These are phyloP conservation scores for Candoia aspera DNA, from an alignment of 2,113 vertebrate species.

Conservation along the genomic window DNA sequence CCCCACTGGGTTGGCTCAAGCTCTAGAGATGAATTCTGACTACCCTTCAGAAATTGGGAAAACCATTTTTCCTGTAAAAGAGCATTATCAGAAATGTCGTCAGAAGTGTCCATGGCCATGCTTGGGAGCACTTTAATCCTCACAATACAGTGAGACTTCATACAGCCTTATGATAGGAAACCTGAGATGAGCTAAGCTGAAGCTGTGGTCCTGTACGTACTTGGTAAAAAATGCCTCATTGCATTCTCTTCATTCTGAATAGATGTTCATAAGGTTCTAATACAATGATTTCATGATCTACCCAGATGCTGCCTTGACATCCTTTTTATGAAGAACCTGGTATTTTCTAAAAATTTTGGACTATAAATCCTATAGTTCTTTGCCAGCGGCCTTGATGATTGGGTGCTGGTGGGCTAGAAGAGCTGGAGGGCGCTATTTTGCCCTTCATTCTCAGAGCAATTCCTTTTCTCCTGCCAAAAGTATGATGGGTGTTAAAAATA, in stretches of 20 bases:
- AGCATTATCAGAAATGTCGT: constrained; percentile 30
- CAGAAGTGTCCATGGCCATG: not conserved
- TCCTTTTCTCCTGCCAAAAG: not conserved
- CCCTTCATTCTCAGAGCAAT: not conserved
- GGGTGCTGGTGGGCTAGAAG: not conserved
- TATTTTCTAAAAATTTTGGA: not conserved
- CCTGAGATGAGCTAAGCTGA: not conserved
- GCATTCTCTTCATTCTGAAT: not conserved
- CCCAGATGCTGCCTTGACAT: not conserved
- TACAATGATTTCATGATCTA: not conserved
- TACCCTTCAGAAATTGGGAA: constrained; percentile 59
- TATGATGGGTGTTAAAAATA: not conserved
- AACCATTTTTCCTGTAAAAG: not conserved
- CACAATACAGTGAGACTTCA: not conserved
- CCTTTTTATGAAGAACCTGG: not conserved
- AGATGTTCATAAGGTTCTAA: not conserved
- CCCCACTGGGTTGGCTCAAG: constrained; percentile 55
- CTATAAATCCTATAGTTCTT: not conserved
- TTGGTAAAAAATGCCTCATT: not conserved
- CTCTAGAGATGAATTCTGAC: constrained; percentile 64
- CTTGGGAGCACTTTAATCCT: constrained; percentile 17
- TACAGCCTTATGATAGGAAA: not conserved
- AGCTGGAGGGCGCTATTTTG: not conserved
- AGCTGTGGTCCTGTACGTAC: not conserved
- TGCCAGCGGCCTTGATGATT: not conserved